Evolutionary conservation across 2,797 vertebrate species (phyloP), one percentile per base, ranked within the genome.

Genomic region (Sparidentex hasta): DNA sequence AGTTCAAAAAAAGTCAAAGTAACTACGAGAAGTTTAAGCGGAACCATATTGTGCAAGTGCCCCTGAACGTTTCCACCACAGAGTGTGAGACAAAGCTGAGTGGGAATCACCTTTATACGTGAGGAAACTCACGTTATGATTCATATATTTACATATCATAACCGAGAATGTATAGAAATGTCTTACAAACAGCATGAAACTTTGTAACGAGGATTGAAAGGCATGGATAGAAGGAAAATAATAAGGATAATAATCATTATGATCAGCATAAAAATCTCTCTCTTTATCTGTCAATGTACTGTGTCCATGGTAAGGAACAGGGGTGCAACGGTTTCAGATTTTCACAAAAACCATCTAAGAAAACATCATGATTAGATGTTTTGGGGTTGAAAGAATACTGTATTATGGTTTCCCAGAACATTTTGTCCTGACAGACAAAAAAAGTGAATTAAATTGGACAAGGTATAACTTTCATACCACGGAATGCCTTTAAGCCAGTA

Each of bases 21-120:
- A 2, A 87, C 41, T 7, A 88, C 0, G 7, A 90, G 20, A 48
- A 73, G 8, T 71, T 67, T 81, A 4, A 80, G 38, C 1, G 62
- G 43, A 68, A 43, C 2, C 93, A 94, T 94, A 6, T 58, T 85
- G 4, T 29, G 0, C 12, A 63, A 1, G 27, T 25, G 52, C 7
- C 4, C 3, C 50, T 23, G 38, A 65, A 23, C 0, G 58, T 43
- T 67, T 79, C 72, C 63, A n/a, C 4, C 4, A 43, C 52, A 50
- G 51, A 51, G 7, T n/a, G 41, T 47, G 16, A 70, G 25, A 41
- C 21, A 46, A 14, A 11, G 8, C n/a, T n/a, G 4, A 7, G 4
- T 12, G 1, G 2, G 6, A 20, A 11, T 13, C 3, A 27, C 7
- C 7, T 33, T 46, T 75, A 47, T 65, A 76, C 4, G 9, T 56